Evolutionary conservation across 2,113 vertebrate species (phyloP), one percentile per base, ranked within the genome.

Genomic region (Rana temporaria): DNA sequence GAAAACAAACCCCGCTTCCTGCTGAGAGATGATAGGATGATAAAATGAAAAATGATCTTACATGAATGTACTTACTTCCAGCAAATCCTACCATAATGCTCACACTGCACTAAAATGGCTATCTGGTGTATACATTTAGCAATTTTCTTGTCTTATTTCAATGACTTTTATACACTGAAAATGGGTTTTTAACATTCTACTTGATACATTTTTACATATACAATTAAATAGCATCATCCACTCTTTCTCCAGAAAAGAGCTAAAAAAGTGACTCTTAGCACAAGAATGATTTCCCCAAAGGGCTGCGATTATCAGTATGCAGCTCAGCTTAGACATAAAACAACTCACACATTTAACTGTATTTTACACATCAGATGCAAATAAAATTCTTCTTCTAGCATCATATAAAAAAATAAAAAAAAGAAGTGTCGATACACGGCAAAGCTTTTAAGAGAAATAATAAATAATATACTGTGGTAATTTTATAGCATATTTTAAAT

Each of bases 61-160:
- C 14, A 71, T 68, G 63, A 72, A 81, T 81, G 11, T 30, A 70
- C 32, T 62, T 19, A 52, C 20, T 62, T 59, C 38, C 32, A 19
- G 60, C 62, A 55, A 60, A 65, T 53, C 22, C 19, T 26, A 14
- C 19, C 24, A 14, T 53, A 22, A 42, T 18, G 65, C 4, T 15
- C 18, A 53, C 30, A 16, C 17, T 56, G 52, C 64, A 65, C 69
- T 71, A 73, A 84, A 76, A 81, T 75, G 56, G 32, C n/a, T 15
- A 0, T 32, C 56, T 53, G 24, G 34, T 20, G 32, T 14, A 42
- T 82, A 57, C 60, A 73, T 74, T 57, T 65, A 48, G 71, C 62
- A 82, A 82, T 82, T 82, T 82, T 75, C 80, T 67, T 82, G 80
- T 82, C 80, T 82, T 82, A 75, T 82, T 75, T 59, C 48, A 48